Base-by-base conservation (phyloP, 2,888 invertebrate genomes). In the Thecocarcelia acutangulata region DNA sequence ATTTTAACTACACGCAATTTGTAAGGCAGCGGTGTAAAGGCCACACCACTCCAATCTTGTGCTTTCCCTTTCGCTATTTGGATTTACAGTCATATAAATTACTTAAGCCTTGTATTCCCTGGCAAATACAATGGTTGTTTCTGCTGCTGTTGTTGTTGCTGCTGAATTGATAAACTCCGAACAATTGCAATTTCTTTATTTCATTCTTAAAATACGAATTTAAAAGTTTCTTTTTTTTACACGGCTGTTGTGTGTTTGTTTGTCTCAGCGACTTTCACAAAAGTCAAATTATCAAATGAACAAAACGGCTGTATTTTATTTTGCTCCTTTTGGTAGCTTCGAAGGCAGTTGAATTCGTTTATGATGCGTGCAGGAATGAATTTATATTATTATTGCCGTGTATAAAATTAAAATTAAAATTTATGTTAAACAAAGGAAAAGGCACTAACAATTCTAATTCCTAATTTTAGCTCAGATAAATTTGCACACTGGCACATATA, bases 381-480 rank as follows among this genome's bases (percentile, higher is more conserved):
- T 85, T 85, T 84, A 83, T 87, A 87, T 85, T 87, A 86, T 86
- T 86, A 86, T 86, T 85, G 85, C 86, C 85, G 83, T 86, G 86
- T 85, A 86, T 85, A 86, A 88, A 88, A 88, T 88, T 88, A 86
- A 88, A 88, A 88, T 88, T 88, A 88, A 88, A 88, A 88, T 88
- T 88, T 87, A 86, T 85, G 69, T 75, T 76, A 24, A 56, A 50
- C 24, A 80, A 52, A 40, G 44, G 50, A 46, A 44, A 44, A 15
- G 12, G 46, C 40, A 50, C 56, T 42, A 42, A 68, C 9, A 59
- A 44, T 48, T 33, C 61, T 68, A 40, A 68, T 50, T 64, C 24
- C 12, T 64, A 37, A 33, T 33, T 33, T 40, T 61, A 46, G 15
- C 33, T 40, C 37, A 64, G 13, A 19, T 50, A 52, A 9, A 56